Evolutionary conservation across 2,797 vertebrate genomes (phyloP), one percentile per base, ranked within the genome.

Genomic region (Alcedo atthis): DNA sequence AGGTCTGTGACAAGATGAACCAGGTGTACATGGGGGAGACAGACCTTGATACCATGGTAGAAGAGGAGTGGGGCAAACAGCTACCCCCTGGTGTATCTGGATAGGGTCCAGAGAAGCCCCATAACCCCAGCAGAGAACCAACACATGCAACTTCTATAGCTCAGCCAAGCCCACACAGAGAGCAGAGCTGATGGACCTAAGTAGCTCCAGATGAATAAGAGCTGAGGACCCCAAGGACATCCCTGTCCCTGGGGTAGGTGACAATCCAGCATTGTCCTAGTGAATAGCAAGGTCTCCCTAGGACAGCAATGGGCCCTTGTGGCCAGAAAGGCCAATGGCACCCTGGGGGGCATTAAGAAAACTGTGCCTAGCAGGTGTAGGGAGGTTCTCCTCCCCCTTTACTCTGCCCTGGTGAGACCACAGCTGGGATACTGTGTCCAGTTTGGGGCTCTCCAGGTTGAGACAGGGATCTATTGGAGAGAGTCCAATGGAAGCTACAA

Each of bases 91-190:
- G 21, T 19, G 25, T 35, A 55, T 11, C 26, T 18, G 9, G 24
- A 20, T 24, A 51, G 28, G 15, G 17, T 14, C 3, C 32, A 19
- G 10, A 26, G 22, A 8, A 57, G n/a, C 18, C 37, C 28, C 55
- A 15, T 24, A 49, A 57, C 2, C 26, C 24, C 55, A 40, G 82
- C 30, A 78, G 30, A 25, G 45, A 67, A 35, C 43, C 0, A 0
- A 33, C 15, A 13, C 0, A 0, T 15, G 28, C 21, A 62, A 16
- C 0, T 48, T 42, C 68, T n/a, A 35, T 6, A 61, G 83, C 67
- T 42, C 61, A 59, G 24, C 33, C 45, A 25, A 57, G 25, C 7
- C 7, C 37, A 43, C 64, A 26, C 54, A 57, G 24, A 18, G 37
- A 20, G 32, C 12, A 79, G 74, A 35, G 42, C 53, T 57, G 79